phyloP scores from a whole-genome alignment of 2,888 invertebrate species.

The Noctuana brunneofusca region DNA sequence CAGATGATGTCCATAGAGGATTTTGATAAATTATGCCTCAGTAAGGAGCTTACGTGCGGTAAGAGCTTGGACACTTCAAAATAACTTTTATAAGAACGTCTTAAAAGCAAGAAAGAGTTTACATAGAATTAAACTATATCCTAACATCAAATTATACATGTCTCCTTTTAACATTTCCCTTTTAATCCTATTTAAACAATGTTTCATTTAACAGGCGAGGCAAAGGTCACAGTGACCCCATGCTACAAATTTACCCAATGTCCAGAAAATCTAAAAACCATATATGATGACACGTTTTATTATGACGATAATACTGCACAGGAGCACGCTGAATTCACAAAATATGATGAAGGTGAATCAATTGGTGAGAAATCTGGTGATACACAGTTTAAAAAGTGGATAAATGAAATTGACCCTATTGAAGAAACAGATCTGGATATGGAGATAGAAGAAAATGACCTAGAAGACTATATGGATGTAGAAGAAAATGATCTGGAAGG shows the following conservation, averaged over 20 bases:
- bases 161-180: too few relatives aligned
- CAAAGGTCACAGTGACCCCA: constrained; percentile 55
- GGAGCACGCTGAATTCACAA: constrained; percentile 6
- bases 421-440: not conserved
- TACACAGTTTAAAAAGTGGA: not conserved
- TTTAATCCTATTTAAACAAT: not conserved
- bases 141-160: too few relatives aligned
- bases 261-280: constrained; percentile 55
- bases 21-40: constrained; percentile 53
- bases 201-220: constrained; percentile 51
- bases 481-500: constrained; percentile 41
- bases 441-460: constrained; percentile 1
- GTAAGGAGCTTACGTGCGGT: constrained; percentile 53
- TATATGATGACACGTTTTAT: constrained; percentile 40
- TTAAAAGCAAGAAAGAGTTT: too few relatives aligned
- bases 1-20: constrained; percentile 51
- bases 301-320: constrained; percentile 13
- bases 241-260: constrained; percentile 59
- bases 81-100: not conserved
- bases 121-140: too few relatives aligned
- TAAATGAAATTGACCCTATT: not conserved
- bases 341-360: constrained; percentile 20
- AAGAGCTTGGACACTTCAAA: constrained; percentile 34
- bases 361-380: constrained; percentile 31
- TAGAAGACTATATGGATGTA: constrained; percentile 11